Evolutionary conservation across 2,113 vertebrate species (phyloP).

Genomic region (Phrynosoma platyrhinos): DNA sequence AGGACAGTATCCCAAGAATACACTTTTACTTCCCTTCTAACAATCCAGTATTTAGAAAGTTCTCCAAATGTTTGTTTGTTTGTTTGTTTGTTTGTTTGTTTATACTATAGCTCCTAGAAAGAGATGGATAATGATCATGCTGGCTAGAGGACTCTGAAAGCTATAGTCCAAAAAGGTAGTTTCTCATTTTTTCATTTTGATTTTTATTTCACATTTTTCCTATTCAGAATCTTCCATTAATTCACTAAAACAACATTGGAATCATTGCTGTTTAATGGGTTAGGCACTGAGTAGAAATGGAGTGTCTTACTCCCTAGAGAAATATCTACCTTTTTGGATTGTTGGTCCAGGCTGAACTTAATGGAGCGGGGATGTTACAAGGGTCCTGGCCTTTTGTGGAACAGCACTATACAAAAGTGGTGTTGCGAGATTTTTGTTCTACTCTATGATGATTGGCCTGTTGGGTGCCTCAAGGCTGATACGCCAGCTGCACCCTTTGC

Average conservation of each 20-base stretch:
- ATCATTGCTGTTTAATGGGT: neutral
- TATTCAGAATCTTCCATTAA: neutral
- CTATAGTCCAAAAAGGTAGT: too few species aligned
- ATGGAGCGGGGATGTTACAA: neutral
- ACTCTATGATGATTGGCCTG: neutral
- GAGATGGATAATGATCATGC: too few species aligned
- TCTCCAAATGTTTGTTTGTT: too few species aligned
- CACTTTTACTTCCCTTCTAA: too few species aligned
- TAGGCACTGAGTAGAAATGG: neutral
- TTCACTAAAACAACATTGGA: neutral
- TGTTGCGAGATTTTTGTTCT: neutral
- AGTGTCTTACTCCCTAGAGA: neutral
- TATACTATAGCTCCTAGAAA: too few species aligned
- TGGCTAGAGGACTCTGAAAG: too few species aligned
- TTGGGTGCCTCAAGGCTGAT: too few species aligned
- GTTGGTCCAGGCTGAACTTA: neutral
- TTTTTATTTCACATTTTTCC: neutral
- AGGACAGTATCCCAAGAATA: too few species aligned
- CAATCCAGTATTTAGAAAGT: too few species aligned
- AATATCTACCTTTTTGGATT: neutral
- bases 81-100: too few species aligned
- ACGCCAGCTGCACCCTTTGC: too few species aligned
- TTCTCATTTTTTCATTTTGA: too few species aligned
- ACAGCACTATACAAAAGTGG: neutral
- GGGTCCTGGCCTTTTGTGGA: neutral